Evolutionary conservation across 2,888 invertebrate species (phyloP).

Genomic region (Platycnemis pennipes): DNA sequence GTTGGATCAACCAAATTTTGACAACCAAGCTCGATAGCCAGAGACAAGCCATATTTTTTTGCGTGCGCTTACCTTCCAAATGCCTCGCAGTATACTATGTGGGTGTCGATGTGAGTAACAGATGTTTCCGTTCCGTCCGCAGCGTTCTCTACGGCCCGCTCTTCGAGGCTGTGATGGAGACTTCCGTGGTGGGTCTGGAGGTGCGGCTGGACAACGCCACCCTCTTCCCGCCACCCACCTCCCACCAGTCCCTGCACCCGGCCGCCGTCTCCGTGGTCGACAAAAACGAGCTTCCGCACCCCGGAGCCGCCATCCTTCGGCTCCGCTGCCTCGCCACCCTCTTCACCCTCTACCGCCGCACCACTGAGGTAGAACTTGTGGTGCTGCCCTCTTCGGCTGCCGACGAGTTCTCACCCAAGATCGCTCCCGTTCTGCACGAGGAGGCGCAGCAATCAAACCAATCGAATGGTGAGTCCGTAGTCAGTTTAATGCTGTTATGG

Average conservation of each 20-base stretch:
- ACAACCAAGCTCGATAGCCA: no score
- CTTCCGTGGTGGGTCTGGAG: slow-evolving; percentile 32
- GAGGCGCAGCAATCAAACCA: slow-evolving; percentile 77
- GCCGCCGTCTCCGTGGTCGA: slow-evolving; percentile 18
- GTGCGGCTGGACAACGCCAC: slow-evolving; percentile 54
- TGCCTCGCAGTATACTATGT: no score
- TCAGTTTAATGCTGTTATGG: not conserved
- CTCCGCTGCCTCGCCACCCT: slow-evolving; percentile 84
- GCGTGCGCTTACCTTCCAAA: no score
- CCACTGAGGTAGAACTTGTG: slow-evolving; percentile 81
- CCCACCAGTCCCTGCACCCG: not conserved
- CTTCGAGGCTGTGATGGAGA: slow-evolving; percentile 54
- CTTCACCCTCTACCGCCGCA: slow-evolving; percentile 83
- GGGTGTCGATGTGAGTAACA: no score
- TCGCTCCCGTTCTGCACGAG: slow-evolving; percentile 83
- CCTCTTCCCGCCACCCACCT: slow-evolving; percentile 30
- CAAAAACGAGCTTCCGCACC: slow-evolving; percentile 14
- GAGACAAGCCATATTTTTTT: no score
- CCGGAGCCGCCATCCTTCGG: slow-evolving; percentile 73
- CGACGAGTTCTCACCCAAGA: slow-evolving; percentile 83
- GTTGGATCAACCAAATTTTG: no score
- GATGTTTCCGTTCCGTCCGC: not conserved
- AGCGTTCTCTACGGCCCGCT: slow-evolving; percentile 33
- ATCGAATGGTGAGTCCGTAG: slow-evolving; percentile 3
- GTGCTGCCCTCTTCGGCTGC: slow-evolving; percentile 37